Percentiles rank a stretch among this genome's conserved stretches.
These are phyloP conservation scores for Odontamblyopus rebecca DNA, from an alignment of 2,797 vertebrate genomes.

Conservation along the genomic window DNA sequence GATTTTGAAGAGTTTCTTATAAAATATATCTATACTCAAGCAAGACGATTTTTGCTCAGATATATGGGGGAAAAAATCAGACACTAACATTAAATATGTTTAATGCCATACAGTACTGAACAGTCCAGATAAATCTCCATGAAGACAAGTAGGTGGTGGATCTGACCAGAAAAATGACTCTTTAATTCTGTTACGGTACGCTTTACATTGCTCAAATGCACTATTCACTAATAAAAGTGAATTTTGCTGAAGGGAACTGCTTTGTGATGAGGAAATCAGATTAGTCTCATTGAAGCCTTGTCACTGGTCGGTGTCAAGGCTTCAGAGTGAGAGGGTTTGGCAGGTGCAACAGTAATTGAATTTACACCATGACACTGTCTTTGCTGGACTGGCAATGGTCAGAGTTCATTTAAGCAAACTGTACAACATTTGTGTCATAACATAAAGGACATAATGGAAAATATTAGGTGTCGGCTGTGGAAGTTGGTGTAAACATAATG, in stretches of 20 bases:
- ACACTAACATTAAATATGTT: no score
- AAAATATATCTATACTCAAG: no score
- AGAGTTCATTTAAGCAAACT: background rate
- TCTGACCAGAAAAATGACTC: no score
- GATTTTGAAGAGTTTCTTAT: no score
- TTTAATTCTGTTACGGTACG: no score
- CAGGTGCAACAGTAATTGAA: constrained; percentile 25
- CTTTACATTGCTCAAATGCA: background rate
- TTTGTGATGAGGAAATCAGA: constrained; percentile 21
- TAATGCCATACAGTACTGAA: no score
- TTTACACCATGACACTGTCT: background rate
- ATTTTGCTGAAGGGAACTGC: background rate
- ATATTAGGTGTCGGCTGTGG: background rate
- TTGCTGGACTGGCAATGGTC: background rate
- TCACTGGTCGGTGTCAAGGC: constrained; percentile 5
- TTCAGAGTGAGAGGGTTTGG: constrained; percentile 10
- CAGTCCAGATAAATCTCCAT: no score
- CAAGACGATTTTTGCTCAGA: no score
- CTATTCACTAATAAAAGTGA: background rate
- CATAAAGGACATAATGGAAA: background rate
- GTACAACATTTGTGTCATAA: background rate
- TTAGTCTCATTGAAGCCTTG: constrained; percentile 9
- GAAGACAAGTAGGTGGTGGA: no score
- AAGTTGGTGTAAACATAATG: background rate
- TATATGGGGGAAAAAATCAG: no score